Base-by-base conservation (phyloP, 2,888 invertebrate genomes). In the Dasysyrphus tricinctus region DNA sequence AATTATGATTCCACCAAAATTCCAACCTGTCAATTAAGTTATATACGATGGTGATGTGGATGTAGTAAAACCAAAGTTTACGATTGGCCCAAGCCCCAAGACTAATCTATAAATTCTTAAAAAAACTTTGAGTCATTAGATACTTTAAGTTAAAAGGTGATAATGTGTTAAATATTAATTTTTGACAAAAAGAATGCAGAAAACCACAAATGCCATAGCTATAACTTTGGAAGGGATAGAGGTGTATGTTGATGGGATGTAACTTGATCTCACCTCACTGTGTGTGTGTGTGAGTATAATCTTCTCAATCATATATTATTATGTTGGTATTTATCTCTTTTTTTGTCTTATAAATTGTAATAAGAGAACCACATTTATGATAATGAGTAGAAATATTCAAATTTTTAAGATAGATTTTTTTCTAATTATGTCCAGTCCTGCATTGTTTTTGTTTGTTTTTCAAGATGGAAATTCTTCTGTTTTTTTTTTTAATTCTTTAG, bases 331-430 rank as follows among this genome's bases (percentile, higher is more conserved):
- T 56, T 72, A 72, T 77, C 29, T 76, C n/a, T 24, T 24, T 24
- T 24, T 76, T 72, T 80, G 73, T 67, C 67, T 24, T 80, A 78
- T 76, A 73, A 67, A 80, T 69, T 47, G 67, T 69, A 74, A 82
- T 61, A 59, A 77, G 67, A 73, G 67, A 82, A 69, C 44, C 73
- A 47, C 73, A 32, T 74, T 59, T 49, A 80, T 74, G 67, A 59
- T 82, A 73, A 82, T 61, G 72, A 34, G 61, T 39, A 57, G 37
- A 73, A 39, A 54, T 69, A 69, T 69, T 69, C 69, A 69, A 69
- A 39, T 69, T 69, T n/a, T 39, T 51, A 39, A 51, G n/a, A 51
- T 39, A 69, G 29, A 69, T 54, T 54, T 39, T 69, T 69, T 51
- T 24, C 54, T 54, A 54, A 69, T 54, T 69, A 54, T 54, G 39